Base-by-base conservation (phyloP, 2,797 vertebrate species). In the Podarcis siculus region DNA sequence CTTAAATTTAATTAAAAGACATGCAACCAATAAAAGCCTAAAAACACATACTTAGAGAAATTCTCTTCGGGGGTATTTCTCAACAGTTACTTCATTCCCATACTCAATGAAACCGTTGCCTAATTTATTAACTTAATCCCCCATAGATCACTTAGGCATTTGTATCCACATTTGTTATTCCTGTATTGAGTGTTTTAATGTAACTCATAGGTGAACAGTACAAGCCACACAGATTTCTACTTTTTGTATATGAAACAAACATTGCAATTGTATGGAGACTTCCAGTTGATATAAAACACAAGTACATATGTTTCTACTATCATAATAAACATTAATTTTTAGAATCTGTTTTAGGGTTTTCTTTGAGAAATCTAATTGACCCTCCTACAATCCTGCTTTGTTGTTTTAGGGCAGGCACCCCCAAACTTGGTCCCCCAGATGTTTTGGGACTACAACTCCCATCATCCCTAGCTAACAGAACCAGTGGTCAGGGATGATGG, bases 251-350 rank as follows among this genome's bases (percentile, higher is more conserved):
- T n/a, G 17, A 71, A 71, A n/a, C 69, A 85, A 2, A 67, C 2
- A 5, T 39, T 0, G 45, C 42, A 75, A 45, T 49, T 61, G 10
- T 61, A 58, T 79, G 19, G 13, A 73, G 5, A 83, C 83, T 76
- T 64, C 17, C 23, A 25, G 30, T 75, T 35, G 32, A 73, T 12
- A 1, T 19, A 76, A 64, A 12, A 4, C 42, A 58, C 1, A 84
- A 89, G 86, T 49, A 37, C 86, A 92, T 61, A 21, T 1, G 21
- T 17, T 79, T n/a, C 1, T 89, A 88, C 82, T 83, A 25, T 72
- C 82, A 82, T 85, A 82, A 27, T 39, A 8, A 45, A 2, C 42
- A 13, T 13, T 71, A n/a, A 71, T 6, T n/a, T 17, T 23, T 61
- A 71, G 5, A 32, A 19, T 30, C 1, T 77, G 37, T 45, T 27